phyloP scores from a whole-genome alignment of 2,113 vertebrate species.

The Tupaia tana region DNA sequence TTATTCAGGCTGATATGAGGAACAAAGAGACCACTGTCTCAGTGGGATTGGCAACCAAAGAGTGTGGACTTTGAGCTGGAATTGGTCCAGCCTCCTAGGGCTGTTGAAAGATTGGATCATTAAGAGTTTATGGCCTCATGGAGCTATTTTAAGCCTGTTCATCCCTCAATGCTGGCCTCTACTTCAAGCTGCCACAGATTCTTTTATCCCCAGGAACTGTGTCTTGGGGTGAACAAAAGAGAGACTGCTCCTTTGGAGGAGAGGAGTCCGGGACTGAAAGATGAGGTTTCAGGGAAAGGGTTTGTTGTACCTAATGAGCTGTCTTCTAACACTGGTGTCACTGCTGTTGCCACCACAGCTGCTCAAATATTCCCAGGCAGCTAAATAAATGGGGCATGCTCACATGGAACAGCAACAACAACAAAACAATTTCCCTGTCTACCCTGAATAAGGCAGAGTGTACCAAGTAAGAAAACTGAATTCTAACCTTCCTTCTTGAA shows the following conservation, averaged over 20 bases:
- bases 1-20: constrained; percentile 59
- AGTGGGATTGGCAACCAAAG: constrained; percentile 10
- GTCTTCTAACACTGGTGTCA: neutral
- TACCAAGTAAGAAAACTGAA: neutral
- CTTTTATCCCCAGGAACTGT: constrained; percentile 81
- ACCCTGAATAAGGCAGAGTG: neutral
- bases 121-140: constrained; percentile 82
- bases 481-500: neutral
- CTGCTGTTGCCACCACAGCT: neutral
- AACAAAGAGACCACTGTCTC: constrained; percentile 60
- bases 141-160: constrained; percentile 85
- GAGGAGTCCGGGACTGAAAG: neutral
- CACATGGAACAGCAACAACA: neutral
- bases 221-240: constrained; percentile 79
- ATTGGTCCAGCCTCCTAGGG: constrained; percentile 80
- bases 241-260: constrained; percentile 32
- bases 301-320: constrained; percentile 27
- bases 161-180: constrained; percentile 81
- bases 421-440: neutral
- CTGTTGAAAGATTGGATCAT: constrained; percentile 85
- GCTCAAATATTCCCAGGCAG: neutral
- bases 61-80: constrained; percentile 73
- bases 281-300: neutral
- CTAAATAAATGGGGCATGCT: neutral
- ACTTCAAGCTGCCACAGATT: constrained; percentile 78